Evolutionary conservation across 2,113 vertebrate species (phyloP), one percentile per base, ranked within the genome.

Genomic region (Candoia aspera): DNA sequence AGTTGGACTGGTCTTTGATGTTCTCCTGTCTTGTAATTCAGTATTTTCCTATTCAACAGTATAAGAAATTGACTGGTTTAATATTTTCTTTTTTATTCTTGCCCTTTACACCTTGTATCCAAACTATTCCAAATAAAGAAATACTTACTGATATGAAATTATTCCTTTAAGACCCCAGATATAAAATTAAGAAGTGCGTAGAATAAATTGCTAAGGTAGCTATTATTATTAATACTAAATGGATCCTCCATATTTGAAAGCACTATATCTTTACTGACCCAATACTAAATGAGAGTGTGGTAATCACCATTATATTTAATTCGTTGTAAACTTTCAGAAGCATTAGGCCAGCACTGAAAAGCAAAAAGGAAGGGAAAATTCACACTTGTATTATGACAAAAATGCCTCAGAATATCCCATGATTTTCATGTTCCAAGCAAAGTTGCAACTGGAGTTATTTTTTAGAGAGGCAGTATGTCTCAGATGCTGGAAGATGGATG

Each of bases 1-100:
- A 89, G 60, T 93, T 94, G 92, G 92, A 33, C 85, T 42, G 92
- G 57, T 24, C 93, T 95, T 95, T 94, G 90, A 95, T 91, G 89
- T 90, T 23, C 91, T 46, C 83, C 95, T 33, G 92, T 92, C 88
- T 68, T 86, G 5, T 55, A 93, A 2, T 94, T 96, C 92, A 93
- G 79, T 42, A 57, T 90, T 95, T 90, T 42, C 0, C 94, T 92
- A 93, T 86, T 64, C 89, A 84, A 90, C 59, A 59, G 93, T 17
- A 57, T 87, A 68, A 54, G 19, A 84, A 54, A 12, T 90, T 92
- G 84, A 64, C 91, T 93, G 90, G 55, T 93, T 73, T 93, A 53
- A 87, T 91, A 79, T 79, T 62, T 84, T 26, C 68, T 53, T 84
- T 62, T 92, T 89, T 84, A 89, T 84, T n/a, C 57, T 84, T 92